Percentiles rank a stretch among this genome's conserved stretches.
Evolutionary conservation across 2,797 vertebrate genomes (phyloP).

Genomic region (Leptodactylus fallax): DNA sequence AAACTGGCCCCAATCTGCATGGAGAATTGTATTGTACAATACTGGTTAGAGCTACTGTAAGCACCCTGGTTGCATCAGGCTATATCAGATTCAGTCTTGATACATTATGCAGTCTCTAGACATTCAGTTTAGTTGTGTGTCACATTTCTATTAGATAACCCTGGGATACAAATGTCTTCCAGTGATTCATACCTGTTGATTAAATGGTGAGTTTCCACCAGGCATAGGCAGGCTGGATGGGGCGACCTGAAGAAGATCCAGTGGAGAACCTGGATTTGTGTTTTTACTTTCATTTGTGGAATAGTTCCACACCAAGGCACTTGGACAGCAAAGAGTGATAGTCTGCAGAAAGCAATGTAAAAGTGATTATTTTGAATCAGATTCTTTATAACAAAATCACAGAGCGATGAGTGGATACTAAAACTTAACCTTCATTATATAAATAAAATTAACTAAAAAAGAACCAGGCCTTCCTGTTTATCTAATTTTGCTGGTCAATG

Average conservation of each 20-base stretch:
- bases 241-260: conserved; percentile 79
- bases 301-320: conserved; percentile 85
- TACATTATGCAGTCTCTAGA: neutral
- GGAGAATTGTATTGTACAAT: neutral
- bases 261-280: conserved; percentile 76
- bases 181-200: conserved; percentile 74
- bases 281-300: conserved; percentile 78
- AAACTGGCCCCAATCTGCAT: neutral
- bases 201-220: conserved; percentile 76
- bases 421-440: too few species aligned
- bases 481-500: too few species aligned
- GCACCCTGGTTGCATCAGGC: too few species aligned
- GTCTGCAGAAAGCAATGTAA: conserved; percentile 69
- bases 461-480: too few species aligned
- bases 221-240: conserved; percentile 80
- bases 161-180: neutral
- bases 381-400: too few species aligned
- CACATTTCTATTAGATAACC: neutral
- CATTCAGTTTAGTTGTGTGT: neutral
- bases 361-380: too few species aligned
- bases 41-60: neutral
- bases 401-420: too few species aligned
- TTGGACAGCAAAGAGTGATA: conserved; percentile 82
- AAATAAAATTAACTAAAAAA: too few species aligned
- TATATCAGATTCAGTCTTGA: neutral